Evolutionary conservation across 2,113 vertebrate genomes (phyloP).

Genomic region (Chionis minor): DNA sequence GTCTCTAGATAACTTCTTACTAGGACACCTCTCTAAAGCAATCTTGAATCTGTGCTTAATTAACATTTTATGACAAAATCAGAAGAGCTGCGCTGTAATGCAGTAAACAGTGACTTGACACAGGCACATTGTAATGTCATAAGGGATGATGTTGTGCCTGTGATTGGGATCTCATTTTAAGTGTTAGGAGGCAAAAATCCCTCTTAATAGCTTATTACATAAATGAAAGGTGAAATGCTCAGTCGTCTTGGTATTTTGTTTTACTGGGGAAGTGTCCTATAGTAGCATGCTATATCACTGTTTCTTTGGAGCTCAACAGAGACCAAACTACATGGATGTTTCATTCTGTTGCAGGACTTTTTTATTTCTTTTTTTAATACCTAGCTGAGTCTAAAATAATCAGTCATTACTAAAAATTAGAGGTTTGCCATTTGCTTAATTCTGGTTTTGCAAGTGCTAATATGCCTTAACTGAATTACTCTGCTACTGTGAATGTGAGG

Average conservation of each 20-base stretch:
- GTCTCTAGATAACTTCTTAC: background rate
- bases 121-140: background rate
- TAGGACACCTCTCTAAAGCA: background rate
- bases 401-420: background rate
- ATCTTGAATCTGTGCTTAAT: background rate
- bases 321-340: fast-evolving
- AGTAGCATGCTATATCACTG: background rate
- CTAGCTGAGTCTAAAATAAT: background rate
- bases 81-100: background rate
- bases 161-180: background rate
- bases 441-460: background rate
- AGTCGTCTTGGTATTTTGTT: background rate
- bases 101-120: background rate
- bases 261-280: background rate
- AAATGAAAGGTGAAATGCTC: background rate
- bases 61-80: background rate
- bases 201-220: background rate
- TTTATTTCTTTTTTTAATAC: background rate
- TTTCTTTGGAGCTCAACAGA: background rate
- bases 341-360: background rate
- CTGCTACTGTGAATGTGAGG: background rate
- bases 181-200: background rate
- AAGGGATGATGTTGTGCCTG: background rate
- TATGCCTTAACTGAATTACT: background rate
- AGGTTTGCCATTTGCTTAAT: background rate